Evolutionary conservation across 2,113 vertebrate species (phyloP).

Genomic region (Thalassoma bifasciatum): DNA sequence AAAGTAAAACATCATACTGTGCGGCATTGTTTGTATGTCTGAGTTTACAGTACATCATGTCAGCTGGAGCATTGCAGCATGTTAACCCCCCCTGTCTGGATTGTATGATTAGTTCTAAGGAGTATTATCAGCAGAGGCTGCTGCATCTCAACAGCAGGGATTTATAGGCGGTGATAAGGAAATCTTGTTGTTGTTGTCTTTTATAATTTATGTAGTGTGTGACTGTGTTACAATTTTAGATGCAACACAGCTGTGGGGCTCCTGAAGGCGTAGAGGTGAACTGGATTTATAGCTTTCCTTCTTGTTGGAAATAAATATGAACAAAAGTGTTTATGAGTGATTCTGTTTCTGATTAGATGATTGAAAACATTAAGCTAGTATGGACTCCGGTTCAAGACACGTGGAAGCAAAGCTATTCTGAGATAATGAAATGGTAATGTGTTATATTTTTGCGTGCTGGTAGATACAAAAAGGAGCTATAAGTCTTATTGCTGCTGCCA

Average conservation of each 20-base stretch:
- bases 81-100: conserved; percentile 39
- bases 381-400: conserved; percentile 44
- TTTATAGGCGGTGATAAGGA: conserved; percentile 79
- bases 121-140: conserved; percentile 62
- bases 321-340: conserved; percentile 38
- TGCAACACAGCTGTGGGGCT: conserved; percentile 35
- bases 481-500: conserved; percentile 28
- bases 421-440: conserved; percentile 7
- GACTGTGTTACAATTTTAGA: conserved; percentile 66
- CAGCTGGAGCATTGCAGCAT: conserved; percentile 10
- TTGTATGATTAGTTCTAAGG: conserved; percentile 63
- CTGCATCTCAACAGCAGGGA: conserved; percentile 50
- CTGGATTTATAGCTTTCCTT: conserved; percentile 61
- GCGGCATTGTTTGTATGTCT: background rate
- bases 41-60: background rate
- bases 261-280: conserved; percentile 43
- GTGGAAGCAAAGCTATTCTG: conserved; percentile 33
- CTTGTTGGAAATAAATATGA: conserved; percentile 65
- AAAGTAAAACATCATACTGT: background rate
- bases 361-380: conserved; percentile 47
- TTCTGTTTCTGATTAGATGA: conserved; percentile 23
- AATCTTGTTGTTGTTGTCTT: conserved; percentile 75
- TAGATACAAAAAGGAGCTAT: conserved; percentile 26
- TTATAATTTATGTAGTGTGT: conserved; percentile 73
- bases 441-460: conserved; percentile 18